Base-by-base conservation (phyloP, 2,113 vertebrate species). In the Marmota monax region DNA sequence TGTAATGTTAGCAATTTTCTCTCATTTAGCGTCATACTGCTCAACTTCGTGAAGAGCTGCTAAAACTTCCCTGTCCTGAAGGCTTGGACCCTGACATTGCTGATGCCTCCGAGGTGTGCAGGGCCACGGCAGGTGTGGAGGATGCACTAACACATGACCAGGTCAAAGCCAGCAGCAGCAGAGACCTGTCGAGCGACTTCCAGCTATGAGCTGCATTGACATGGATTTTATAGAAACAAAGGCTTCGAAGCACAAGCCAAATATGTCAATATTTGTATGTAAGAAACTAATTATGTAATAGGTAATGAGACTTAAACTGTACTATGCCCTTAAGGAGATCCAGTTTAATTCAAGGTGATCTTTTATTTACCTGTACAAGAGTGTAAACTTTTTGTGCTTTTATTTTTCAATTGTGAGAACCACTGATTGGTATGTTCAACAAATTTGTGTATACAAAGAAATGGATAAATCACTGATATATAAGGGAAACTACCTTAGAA, bases 181-280 rank as follows among this genome's bases (percentile, higher is more conserved):
- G 99, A 98, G 99, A 98, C 96, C 98, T 99, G 98, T 98, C 99
- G 97, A 97, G 98, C 92, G 99, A 99, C 97, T 99, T 99, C 98
- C 99, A 99, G 98, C 99, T 99, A 98, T 99, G 99, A 99, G 98
- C 97, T 98, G 96, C 96, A 29, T 98, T 97, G 97, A 97, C 97
- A 67, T 97, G 98, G 98, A 98, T 98, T 98, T 98, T 98, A 98
- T 96, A 99, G 99, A 99, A 98, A 99, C 92, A 98, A 97, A 98
- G 99, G 99, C 99, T 99, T 99, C 97, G 98, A 99, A 99, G 99
- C 99, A 99, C 99, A 99, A 99, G 99, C 99, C 99, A 99, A 99
- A 99, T 99, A 99, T 99, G 99, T 99, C 99, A 98, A 99, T 99
- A 99, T 99, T 99, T 99, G 99, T 99, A 99, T 99, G 99, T 99